Evolutionary conservation across 2,113 vertebrate genomes (phyloP).

Genomic region (Phasianus colchicus): DNA sequence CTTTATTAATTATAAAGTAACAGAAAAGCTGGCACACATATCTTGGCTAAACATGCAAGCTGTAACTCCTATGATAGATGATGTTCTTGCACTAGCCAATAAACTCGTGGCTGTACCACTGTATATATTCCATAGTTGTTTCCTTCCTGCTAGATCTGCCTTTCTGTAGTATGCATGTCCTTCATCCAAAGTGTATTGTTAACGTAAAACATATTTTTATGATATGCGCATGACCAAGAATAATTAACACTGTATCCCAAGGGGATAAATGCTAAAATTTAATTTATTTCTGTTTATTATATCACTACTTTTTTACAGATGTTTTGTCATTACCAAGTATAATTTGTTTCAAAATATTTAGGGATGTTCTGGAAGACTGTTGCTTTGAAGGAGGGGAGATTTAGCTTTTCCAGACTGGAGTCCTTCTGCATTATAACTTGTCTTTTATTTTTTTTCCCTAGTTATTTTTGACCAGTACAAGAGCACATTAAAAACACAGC

Average conservation of each 20-base stretch:
- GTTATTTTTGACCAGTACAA: background rate
- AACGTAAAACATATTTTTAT: background rate
- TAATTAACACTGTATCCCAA: background rate
- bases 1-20: constrained; percentile 27
- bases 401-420: background rate
- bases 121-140: background rate
- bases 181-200: background rate
- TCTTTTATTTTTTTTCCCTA: background rate
- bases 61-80: background rate
- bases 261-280: background rate
- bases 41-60: background rate
- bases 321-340: background rate
- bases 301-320: background rate
- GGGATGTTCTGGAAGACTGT: background rate
- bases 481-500: background rate
- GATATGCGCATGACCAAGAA: background rate
- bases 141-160: background rate
- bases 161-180: background rate
- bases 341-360: background rate
- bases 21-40: background rate
- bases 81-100: background rate
- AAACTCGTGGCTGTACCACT: background rate
- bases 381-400: background rate
- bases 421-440: background rate
- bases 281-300: constrained; percentile 7